These are phyloP conservation scores for Lasioglossum zephyrum DNA, from an alignment of 2,888 invertebrate species.

Conservation along the genomic window DNA sequence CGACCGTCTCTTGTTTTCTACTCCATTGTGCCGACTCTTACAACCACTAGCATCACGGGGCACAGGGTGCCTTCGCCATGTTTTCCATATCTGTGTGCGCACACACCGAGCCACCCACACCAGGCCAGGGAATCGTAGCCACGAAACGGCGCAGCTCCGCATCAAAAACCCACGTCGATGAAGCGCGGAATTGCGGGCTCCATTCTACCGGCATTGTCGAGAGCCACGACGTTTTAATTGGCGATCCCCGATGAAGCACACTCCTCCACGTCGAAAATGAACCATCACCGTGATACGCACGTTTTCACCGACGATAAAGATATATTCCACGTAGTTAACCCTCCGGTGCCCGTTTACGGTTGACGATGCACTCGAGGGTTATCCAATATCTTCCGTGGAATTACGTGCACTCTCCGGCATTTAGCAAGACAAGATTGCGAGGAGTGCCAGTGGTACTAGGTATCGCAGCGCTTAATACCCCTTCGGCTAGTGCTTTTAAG, in stretches of 20 bases:
- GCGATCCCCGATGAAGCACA: conserved; percentile 64
- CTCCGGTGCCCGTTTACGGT: conserved; percentile 46
- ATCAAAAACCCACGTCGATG: conserved; percentile 65
- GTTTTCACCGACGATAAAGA: conserved; percentile 65
- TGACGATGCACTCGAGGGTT: conserved; percentile 64
- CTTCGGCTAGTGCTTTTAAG: conserved; percentile 65
- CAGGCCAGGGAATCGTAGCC: neutral
- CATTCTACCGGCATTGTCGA: conserved; percentile 58
- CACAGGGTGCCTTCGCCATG: neutral
- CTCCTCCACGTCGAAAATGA: conserved; percentile 62
- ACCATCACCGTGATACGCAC: conserved; percentile 61
- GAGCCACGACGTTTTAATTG: conserved; percentile 69
- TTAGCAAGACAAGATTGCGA: conserved; percentile 60
- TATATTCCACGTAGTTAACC: conserved; percentile 62
- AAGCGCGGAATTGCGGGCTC: conserved; percentile 66
- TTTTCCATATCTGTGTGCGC: conserved; percentile 30
- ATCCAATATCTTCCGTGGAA: conserved; percentile 67
- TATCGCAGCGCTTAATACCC: conserved; percentile 54
- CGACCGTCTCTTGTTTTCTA: conserved; percentile 82
- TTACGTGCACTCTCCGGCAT: conserved; percentile 67
- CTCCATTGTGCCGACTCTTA: conserved; percentile 79
- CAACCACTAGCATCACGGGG: conserved; percentile 38
- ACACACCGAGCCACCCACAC: neutral
- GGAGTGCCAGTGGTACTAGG: conserved; percentile 25
- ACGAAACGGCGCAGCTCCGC: conserved; percentile 32